Percentiles rank a stretch among this genome's conserved stretches.
phyloP scores from a whole-genome alignment of 53 echinoderm and acorn worm species.

The Mesocentrotus franciscanus region DNA sequence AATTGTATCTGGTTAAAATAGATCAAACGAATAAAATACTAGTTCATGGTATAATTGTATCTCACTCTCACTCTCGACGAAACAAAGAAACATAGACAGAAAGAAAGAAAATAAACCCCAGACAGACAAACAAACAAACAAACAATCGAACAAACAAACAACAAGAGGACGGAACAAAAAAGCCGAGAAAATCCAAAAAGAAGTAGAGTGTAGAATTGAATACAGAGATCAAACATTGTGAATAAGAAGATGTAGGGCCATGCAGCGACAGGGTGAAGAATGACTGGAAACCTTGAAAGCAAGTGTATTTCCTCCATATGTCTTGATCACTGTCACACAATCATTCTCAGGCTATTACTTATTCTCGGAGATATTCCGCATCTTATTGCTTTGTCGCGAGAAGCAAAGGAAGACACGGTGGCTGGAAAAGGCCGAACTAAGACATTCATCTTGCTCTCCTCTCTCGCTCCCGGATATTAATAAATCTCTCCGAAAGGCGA shows the following conservation, averaged over 20 bases:
- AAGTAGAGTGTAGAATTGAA: background rate
- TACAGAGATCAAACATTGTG: background rate
- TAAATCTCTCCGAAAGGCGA: slow-evolving; percentile 22
- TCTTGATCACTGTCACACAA: slow-evolving; percentile 35
- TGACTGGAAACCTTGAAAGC: background rate
- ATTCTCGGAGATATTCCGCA: slow-evolving; percentile 24
- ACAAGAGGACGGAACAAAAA: no score
- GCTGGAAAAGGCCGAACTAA: background rate
- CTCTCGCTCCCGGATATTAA: slow-evolving; percentile 43
- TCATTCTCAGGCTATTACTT: slow-evolving; percentile 27
- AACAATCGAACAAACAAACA: no score
- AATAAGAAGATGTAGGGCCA: background rate
- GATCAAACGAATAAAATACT: no score
- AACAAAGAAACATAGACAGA: no score
- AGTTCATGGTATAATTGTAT: no score
- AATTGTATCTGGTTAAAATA: no score
- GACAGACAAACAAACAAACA: no score
- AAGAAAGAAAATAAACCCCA: no score
- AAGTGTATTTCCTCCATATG: slow-evolving; percentile 29
- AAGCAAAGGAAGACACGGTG: background rate
- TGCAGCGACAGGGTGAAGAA: background rate
- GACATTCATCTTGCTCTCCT: background rate
- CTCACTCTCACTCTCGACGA: no score
- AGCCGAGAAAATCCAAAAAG: no score
- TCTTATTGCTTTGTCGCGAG: slow-evolving; percentile 20